phyloP scores from a whole-genome alignment of 1,140 invertebrate species.

The Luehdorfia chinensis region DNA sequence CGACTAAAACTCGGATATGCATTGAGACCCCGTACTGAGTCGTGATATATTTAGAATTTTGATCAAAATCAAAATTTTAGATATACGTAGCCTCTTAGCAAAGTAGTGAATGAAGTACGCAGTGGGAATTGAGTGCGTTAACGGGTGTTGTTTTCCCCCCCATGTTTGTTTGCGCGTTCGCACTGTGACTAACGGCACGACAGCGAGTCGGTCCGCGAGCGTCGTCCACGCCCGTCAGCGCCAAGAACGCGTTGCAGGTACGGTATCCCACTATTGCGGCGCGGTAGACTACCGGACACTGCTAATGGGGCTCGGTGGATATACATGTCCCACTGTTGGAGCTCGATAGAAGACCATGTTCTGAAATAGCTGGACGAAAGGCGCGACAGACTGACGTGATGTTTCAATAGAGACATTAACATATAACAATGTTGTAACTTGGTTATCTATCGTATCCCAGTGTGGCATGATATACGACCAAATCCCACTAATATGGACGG shows the following conservation, averaged over 20 bases:
- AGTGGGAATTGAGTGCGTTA: constrained; percentile 52
- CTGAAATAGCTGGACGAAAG: too few relatives aligned
- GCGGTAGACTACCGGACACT: constrained; percentile 36
- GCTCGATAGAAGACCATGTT: not conserved
- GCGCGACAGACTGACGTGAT: too few relatives aligned
- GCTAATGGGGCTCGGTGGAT: too few relatives aligned
- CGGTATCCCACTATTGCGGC: constrained; percentile 67
- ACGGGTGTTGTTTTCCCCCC: constrained; percentile 66
- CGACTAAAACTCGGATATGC: not conserved
- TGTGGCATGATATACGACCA: not conserved
- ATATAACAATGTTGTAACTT: not conserved
- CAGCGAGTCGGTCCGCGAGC: constrained; percentile 70
- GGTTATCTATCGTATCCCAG: too few relatives aligned
- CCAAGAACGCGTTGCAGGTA: constrained; percentile 77
- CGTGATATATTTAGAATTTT: too few relatives aligned
- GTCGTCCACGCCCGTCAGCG: constrained; percentile 72
- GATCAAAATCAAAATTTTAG: too few relatives aligned
- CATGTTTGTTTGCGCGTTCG: constrained; percentile 62
- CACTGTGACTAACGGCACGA: constrained; percentile 69
- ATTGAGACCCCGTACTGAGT: too few relatives aligned
- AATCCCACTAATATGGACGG: not conserved
- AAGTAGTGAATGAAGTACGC: constrained; percentile 19
- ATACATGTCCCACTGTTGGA: not conserved
- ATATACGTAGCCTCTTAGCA: too few relatives aligned
- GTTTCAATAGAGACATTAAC: too few relatives aligned